Evolutionary conservation across 2,888 invertebrate species (phyloP), one percentile per base, ranked within the genome.

Genomic region (Pterobdella sp.): DNA sequence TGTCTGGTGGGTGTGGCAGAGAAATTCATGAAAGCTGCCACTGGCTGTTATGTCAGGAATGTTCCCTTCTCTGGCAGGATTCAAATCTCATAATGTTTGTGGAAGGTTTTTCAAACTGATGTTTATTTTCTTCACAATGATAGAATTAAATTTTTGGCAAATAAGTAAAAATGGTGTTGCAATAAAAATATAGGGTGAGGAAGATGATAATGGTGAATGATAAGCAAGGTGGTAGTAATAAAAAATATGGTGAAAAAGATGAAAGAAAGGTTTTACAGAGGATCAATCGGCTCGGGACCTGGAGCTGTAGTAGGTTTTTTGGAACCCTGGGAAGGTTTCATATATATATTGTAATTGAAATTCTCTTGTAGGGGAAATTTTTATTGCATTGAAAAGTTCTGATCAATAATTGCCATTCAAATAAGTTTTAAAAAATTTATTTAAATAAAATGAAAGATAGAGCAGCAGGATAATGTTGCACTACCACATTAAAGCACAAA

Each of bases 11-110:
- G 83, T 77, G n/a, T 80, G 78, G 32, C 78, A 56, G 10, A 85
- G 77, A 78, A 83, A 85, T 77, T 84, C 79, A 75, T 84, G 84
- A 1, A 84, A 77, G 76, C 83, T 82, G n/a, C 84, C 84, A 63
- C 82, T 81, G 65, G 79, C 77, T 1, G 70, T 76, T 60, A 84
- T 82, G 73, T 84, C 84, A 35, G 81, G 77, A 37, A 83, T 68
- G 75, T 84, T 85, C 3, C 84, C 84, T 77, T 83, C 82, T 76
- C 84, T 84, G 76, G 31, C 76, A 77, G 18, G 32, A 42, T 7
- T 18, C 10, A 65, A 66, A n/a, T n/a, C n/a, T n/a, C n/a, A n/a
- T n/a, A n/a, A n/a, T n/a, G n/a, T n/a, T n/a, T n/a, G n/a, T n/a
- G n/a, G n/a, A n/a, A n/a, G n/a, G n/a, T n/a, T n/a, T n/a, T n/a